Evolutionary conservation across 2,113 vertebrate species (phyloP), one percentile per base, ranked within the genome.

Genomic region (Xiphophorus hellerii): DNA sequence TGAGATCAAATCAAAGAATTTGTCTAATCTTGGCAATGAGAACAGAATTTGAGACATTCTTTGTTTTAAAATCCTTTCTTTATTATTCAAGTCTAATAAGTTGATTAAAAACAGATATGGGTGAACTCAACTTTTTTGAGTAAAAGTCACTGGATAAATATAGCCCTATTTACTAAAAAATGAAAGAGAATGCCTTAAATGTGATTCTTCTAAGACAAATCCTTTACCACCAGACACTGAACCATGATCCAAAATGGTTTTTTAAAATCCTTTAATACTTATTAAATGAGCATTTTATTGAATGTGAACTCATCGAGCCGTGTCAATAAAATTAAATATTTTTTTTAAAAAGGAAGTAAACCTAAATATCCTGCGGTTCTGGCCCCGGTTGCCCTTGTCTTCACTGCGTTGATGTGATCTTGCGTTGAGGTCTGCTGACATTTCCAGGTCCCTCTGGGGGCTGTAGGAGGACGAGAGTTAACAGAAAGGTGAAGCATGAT

Each of bases 401-500:
- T 37, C 9, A 3, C 17, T 0, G 22, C 12, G 28, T 35, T 14
- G 69, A 62, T 3, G 76, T 64, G 69, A 66, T 65, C 77, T 71
- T 5, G 73, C 30, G 30, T 60, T 33, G 4, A 66, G 65, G 35
- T 15, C 66, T 25, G 66, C 60, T 88, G 84, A 80, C 71, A 80
- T 86, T 86, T 84, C 60, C 65, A 39, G 61, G 30, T 73, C 66
- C 17, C 76, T 69, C 62, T 4, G 22, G 51, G 61, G 74, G 39
- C 69, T 70, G 35, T 2, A 67, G 20, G 35, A 31, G 76, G 74
- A 69, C 6, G 3, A 28, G 60, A 64, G 81, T 75, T 64, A 79
- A 76, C 81, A 3, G 76, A 80, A 77, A 86, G 78, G 78, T 84
- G 84, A 77, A 77, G 62, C 66, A 67, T 80, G 84, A 89, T 77